Evolutionary conservation across 2,888 invertebrate genomes (phyloP).

Genomic region (Leptura quadrifasciata): DNA sequence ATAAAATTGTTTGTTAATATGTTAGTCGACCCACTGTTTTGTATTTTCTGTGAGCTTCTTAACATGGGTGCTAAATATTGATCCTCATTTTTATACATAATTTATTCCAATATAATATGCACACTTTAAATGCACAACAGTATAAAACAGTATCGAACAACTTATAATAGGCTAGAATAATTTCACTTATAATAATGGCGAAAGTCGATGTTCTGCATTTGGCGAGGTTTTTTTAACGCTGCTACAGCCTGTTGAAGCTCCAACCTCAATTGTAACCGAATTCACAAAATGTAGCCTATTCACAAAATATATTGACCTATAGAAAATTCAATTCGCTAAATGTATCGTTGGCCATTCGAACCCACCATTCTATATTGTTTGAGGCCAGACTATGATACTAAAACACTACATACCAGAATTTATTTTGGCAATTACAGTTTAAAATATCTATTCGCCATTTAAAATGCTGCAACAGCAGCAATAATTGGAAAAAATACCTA

Average conservation of each 20-base stretch:
- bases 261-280: conserved; percentile 14
- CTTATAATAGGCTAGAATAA: too few relatives aligned
- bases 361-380: conserved; percentile 34
- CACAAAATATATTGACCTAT: conserved; percentile 33
- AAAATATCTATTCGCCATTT: conserved; percentile 17
- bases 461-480: neutral
- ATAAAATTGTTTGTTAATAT: too few relatives aligned
- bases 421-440: conserved; percentile 34
- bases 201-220: neutral
- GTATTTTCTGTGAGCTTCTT: too few relatives aligned
- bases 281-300: conserved; percentile 34
- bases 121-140: too few relatives aligned
- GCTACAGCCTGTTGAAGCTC: conserved; percentile 7
- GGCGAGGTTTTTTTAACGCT: neutral
- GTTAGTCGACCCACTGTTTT: too few relatives aligned
- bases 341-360: conserved; percentile 32
- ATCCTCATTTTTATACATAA: too few relatives aligned
- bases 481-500: conserved; percentile 13
- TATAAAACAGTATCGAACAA: too few relatives aligned
- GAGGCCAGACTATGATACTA: conserved; percentile 14
- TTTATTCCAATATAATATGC: too few relatives aligned
- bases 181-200: neutral
- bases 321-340: conserved; percentile 39
- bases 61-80: too few relatives aligned
- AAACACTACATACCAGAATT: conserved; percentile 28